Percentiles rank a stretch among this genome's conserved stretches.
Conservation (phyloP, 2,113 vertebrate genomes). For the Theristicus caerulescens region DNA sequence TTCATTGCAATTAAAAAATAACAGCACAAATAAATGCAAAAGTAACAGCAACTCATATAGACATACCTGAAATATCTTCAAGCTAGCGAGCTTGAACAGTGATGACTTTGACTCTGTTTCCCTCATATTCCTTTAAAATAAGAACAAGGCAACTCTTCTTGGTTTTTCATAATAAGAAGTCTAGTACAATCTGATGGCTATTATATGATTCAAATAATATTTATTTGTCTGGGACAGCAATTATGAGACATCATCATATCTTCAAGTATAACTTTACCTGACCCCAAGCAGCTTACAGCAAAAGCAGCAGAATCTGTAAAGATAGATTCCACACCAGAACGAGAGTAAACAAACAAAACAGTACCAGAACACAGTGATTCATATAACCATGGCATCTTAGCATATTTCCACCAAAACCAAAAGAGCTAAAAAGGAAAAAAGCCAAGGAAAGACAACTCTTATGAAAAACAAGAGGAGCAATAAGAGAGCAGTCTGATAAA, state of each 20-base stretch:
- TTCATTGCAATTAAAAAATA: not conserved
- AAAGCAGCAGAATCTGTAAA: not conserved
- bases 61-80: not conserved
- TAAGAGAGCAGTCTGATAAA: slow-evolving; percentile 21
- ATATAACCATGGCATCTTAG: not conserved
- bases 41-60: not conserved
- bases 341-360: not conserved
- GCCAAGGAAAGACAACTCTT: not conserved
- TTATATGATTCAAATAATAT: not conserved
- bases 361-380: not conserved
- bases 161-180: not conserved
- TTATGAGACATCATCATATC: not conserved
- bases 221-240: not conserved
- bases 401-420: not conserved
- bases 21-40: not conserved
- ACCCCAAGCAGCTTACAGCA: not conserved
- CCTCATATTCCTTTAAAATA: not conserved
- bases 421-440: not conserved
- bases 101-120: not conserved
- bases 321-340: not conserved
- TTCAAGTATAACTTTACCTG: not conserved
- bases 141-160: not conserved
- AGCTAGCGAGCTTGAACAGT: not conserved
- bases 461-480: slow-evolving; percentile 19
- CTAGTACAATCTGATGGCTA: not conserved